These are phyloP conservation scores for Lordiphosa clarofinis DNA, from an alignment of 1,140 invertebrate genomes.

Conservation along the genomic window DNA sequence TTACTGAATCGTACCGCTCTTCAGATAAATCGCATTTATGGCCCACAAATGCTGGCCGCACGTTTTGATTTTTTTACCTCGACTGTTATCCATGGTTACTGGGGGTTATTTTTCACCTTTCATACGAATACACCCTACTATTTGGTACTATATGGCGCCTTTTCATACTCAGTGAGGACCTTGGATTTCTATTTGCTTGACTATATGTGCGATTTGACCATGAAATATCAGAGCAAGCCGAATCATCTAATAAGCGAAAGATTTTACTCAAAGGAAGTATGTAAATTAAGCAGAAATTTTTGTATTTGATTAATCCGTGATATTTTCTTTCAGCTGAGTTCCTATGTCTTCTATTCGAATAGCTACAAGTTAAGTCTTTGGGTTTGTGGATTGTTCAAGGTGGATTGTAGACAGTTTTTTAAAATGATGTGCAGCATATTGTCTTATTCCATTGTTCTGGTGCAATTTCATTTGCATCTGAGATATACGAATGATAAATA, in stretches of 20 bases:
- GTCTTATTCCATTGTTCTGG: slow-evolving; percentile 11
- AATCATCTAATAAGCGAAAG: slow-evolving; percentile 9
- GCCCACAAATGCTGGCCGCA: slow-evolving; percentile 17
- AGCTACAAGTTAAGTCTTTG: slow-evolving; percentile 1
- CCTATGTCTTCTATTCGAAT: slow-evolving; percentile 14
- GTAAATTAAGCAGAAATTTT: background rate
- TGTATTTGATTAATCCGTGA: too few relatives aligned
- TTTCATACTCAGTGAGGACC: slow-evolving; percentile 3
- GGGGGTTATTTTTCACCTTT: slow-evolving; percentile 28
- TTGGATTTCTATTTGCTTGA: slow-evolving; percentile 42
- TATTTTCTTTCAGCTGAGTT: slow-evolving; percentile 4
- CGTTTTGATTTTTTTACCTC: slow-evolving; percentile 30
- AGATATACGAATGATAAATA: background rate
- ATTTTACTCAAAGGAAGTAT: slow-evolving; percentile 23
- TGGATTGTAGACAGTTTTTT: slow-evolving; percentile 12
- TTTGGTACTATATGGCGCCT: background rate
- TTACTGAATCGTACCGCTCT: slow-evolving; percentile 3
- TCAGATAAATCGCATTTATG: slow-evolving; percentile 32
- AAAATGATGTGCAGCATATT: slow-evolving; percentile 3
- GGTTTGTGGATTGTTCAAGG: slow-evolving; percentile 12
- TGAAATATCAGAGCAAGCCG: slow-evolving; percentile 16
- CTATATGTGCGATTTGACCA: slow-evolving; percentile 31
- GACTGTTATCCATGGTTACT: slow-evolving; percentile 20
- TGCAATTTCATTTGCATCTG: slow-evolving; percentile 24
- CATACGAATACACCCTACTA: accelerated